A percentile compares a stretch with the other conserved stretches of the same genome.
phyloP scores from a whole-genome alignment of 2,113 vertebrate species.

The Arenaria interpres region DNA sequence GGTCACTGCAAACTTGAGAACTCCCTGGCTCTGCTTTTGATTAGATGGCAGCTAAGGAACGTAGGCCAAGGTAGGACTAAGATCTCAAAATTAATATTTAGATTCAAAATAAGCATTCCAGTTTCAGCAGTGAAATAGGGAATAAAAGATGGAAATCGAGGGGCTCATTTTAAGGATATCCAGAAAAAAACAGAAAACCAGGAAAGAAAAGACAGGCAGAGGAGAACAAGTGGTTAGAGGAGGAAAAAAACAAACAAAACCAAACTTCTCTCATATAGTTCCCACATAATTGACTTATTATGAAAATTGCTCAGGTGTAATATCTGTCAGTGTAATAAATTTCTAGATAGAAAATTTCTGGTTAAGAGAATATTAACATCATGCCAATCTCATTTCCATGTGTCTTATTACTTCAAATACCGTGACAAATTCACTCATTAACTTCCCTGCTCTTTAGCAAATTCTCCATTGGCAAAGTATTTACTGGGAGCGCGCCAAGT shows the following conservation, averaged over 20 bases:
- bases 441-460: background rate
- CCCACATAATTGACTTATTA: background rate
- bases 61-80: background rate
- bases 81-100: background rate
- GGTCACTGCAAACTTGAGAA: background rate
- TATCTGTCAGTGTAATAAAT: background rate
- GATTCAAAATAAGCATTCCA: background rate
- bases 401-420: background rate
- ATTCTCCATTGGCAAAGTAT: background rate
- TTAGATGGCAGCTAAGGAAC: background rate
- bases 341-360: background rate
- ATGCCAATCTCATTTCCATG: background rate
- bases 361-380: background rate
- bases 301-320: background rate
- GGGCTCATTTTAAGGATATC: background rate
- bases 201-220: background rate
- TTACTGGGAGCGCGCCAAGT: fast-evolving
- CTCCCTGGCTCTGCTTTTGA: background rate
- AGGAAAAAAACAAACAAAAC: background rate
- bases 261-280: background rate
- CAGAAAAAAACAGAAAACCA: background rate
- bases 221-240: background rate
- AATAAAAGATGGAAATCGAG: background rate
- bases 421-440: background rate
- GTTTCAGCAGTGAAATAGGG: background rate